Base-by-base conservation (phyloP, 2,113 vertebrate species). In the Brienomyrus brachyistius region DNA sequence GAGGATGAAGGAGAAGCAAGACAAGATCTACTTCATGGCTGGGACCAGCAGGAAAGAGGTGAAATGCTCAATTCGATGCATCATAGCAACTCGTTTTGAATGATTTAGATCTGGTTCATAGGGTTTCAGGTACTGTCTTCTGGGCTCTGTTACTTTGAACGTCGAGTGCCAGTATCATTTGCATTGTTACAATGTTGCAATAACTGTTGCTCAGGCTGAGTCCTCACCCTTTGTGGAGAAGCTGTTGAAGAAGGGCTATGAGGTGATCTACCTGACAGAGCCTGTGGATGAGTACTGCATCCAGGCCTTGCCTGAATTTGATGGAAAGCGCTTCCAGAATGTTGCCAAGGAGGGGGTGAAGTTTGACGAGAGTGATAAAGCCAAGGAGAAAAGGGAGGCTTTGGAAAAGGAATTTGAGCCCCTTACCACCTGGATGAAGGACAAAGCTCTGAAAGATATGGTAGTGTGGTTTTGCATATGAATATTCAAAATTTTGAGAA, bases 21-120 rank as follows among this genome's bases (percentile, higher is more conserved):
- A 99, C 91, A 99, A 99, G 93, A 99, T 99, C 91, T 99, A 98
- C 91, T 99, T 99, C 92, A 99, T 99, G 98, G 98, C 98, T 87
- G 98, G 98, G 48, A 94, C 98, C 91, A 99, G 94, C 95, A 97
- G 97, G 90, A 98, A 98, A 92, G 98, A 99, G 98, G 98, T 99
- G 77, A 85, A 56, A 19, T 0, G 2, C 54, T 45, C 23, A 40
- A 13, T 11, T 66, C 4, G n/a, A 10, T n/a, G 27, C 13, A 70
- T 70, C 10, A 4, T 31, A 70, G 62, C 27, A 13, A 10, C 62
- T 70, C 10, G 10, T 31, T 70, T 31, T 31, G 62, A 70, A 11
- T 70, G 27, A 27, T 3, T n/a, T 11, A 70, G 27, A n/a, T 27
- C n/a, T 66, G 4, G 1, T 70, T 70, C 10, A 31, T 70, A 31